These are phyloP conservation scores for Vanessa atalanta DNA, from an alignment of 1,140 invertebrate species.

Conservation along the genomic window DNA sequence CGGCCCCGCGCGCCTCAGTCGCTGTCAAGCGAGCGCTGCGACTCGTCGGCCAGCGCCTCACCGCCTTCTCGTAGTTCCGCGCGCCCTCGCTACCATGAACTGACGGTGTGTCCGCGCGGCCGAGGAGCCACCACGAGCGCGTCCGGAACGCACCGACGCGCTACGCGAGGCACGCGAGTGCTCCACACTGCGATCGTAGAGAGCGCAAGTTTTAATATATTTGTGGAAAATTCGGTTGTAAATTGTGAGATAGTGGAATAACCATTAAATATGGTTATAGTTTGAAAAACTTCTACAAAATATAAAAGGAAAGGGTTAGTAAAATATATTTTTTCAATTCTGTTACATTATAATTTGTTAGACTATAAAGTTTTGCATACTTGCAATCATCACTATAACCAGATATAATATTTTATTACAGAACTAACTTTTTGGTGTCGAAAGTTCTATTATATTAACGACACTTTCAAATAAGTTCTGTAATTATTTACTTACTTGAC, in stretches of 20 bases:
- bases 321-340: neutral
- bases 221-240: conserved; percentile 3
- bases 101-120: conserved; percentile 29
- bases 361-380: neutral
- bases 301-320: conserved; percentile 32
- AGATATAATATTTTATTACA: neutral
- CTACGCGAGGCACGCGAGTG: conserved; percentile 9
- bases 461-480: too few species aligned
- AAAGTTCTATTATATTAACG: too few species aligned
- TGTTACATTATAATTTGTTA: neutral
- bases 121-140: conserved; percentile 19
- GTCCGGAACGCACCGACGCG: conserved; percentile 7
- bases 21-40: conserved; percentile 36
- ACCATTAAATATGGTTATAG: conserved; percentile 37
- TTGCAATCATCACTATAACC: neutral
- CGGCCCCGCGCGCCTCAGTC: conserved; percentile 42
- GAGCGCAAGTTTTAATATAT: conserved; percentile 9
- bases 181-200: neutral
- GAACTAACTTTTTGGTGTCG: too few species aligned
- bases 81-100: conserved; percentile 38
- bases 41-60: conserved; percentile 32
- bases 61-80: conserved; percentile 7
- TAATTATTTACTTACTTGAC: too few species aligned
- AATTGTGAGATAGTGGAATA: conserved; percentile 18
- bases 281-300: conserved; percentile 29